phyloP scores from a whole-genome alignment of 2,113 vertebrate species.

The Megaceryle torquata region DNA sequence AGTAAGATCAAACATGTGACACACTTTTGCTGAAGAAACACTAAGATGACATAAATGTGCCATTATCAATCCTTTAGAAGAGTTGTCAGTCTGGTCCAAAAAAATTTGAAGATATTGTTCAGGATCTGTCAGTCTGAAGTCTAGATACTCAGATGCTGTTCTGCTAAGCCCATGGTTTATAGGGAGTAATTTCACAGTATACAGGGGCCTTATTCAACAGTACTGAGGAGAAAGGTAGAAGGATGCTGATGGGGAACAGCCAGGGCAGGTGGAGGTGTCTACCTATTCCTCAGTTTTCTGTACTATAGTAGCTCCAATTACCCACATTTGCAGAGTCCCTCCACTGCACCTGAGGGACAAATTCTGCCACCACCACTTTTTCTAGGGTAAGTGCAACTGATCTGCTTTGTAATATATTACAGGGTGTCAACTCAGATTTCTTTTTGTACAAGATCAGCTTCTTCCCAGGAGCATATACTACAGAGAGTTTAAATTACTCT shows the following conservation, averaged over 20 bases:
- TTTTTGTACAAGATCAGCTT: rapidly evolving
- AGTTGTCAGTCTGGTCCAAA: neutral
- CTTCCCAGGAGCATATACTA: neutral
- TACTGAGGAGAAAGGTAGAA: neutral
- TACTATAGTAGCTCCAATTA: neutral
- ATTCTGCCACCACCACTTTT: neutral
- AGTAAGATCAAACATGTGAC: neutral
- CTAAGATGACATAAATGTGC: neutral
- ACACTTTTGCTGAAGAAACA: neutral
- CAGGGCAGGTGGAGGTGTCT: neutral
- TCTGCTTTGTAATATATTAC: neutral
- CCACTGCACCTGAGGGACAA: neutral
- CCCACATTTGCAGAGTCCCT: neutral
- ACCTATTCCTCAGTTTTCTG: neutral
- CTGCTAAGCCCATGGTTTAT: neutral
- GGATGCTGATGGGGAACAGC: neutral
- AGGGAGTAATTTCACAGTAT: neutral
- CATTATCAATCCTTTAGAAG: neutral
- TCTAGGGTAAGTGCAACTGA: rapidly evolving
- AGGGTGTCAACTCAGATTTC: neutral
- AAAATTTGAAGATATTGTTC: neutral
- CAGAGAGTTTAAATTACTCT: neutral
- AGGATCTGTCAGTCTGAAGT: neutral
- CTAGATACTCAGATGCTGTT: neutral
- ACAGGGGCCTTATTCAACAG: neutral